Evolutionary conservation across 2,797 vertebrate species (phyloP).

Genomic region (Sylvia borin): DNA sequence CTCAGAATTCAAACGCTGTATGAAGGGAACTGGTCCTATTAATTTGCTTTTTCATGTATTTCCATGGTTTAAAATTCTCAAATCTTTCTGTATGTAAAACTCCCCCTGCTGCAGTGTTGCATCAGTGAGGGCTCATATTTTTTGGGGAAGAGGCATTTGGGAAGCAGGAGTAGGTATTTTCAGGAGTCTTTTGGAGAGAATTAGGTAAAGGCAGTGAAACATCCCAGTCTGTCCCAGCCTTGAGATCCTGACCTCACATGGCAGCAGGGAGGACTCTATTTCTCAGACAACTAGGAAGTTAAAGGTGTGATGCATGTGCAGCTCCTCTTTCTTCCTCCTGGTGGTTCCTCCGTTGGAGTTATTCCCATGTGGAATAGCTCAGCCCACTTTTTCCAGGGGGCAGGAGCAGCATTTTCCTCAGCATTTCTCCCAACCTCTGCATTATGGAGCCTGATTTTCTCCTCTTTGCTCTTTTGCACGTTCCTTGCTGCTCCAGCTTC

Average conservation of each 20-base stretch:
- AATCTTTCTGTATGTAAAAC: neutral
- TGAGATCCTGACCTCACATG: neutral
- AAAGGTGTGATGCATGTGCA: neutral
- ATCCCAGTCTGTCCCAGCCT: neutral
- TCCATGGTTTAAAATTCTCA: neutral
- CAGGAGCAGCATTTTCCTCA: neutral
- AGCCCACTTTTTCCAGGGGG: neutral
- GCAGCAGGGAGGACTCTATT: neutral
- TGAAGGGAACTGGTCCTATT: neutral
- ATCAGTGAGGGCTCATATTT: accelerated
- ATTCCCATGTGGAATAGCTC: neutral
- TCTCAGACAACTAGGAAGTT: accelerated
- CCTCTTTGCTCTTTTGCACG: neutral
- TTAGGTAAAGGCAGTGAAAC: neutral
- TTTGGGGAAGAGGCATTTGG: neutral
- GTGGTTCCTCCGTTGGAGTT: neutral
- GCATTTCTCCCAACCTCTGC: neutral
- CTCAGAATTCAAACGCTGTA: neutral
- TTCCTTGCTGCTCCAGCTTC: neutral
- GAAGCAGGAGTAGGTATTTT: neutral
- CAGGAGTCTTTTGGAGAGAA: neutral
- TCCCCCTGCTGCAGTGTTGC: neutral
- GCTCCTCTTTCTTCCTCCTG: neutral
- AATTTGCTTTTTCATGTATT: neutral
- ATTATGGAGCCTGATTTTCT: neutral